These are phyloP conservation scores for Plecturocebus donacophilus DNA, from an alignment of 2,113 vertebrate species.

Conservation along the genomic window DNA sequence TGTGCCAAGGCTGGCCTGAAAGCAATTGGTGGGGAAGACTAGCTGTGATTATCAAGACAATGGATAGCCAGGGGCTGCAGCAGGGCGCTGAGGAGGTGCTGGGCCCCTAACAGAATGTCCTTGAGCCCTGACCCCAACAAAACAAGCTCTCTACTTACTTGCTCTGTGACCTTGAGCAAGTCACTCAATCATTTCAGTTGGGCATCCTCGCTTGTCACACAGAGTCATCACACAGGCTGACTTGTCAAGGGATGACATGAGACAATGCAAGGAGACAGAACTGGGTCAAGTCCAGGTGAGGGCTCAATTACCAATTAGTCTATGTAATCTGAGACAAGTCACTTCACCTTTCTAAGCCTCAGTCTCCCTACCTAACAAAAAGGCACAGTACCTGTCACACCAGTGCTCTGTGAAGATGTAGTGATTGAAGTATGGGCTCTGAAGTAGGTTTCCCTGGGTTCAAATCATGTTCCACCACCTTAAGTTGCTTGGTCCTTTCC, in stretches of 20 bases:
- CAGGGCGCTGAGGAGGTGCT: background rate
- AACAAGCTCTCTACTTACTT: background rate
- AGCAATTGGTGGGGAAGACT: background rate
- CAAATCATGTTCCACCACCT: background rate
- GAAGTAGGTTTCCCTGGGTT: background rate
- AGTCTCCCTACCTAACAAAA: background rate
- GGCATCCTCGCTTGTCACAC: slow-evolving; percentile 40
- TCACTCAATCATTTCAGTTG: background rate
- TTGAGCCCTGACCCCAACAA: too few species aligned
- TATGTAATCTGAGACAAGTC: background rate
- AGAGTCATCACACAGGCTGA: background rate
- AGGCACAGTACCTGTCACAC: background rate
- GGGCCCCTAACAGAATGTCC: background rate
- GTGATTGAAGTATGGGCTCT: background rate
- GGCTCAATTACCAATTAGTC: background rate
- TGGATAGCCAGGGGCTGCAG: background rate
- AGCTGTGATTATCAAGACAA: background rate
- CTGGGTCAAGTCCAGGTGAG: background rate
- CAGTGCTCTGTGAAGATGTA: background rate
- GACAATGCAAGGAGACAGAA: slow-evolving; percentile 40
- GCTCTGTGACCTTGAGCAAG: slow-evolving; percentile 48
- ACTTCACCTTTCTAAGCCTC: background rate
- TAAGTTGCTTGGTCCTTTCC: background rate
- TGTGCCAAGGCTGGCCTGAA: slow-evolving; percentile 18
- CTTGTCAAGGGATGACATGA: slow-evolving; percentile 2